Conservation (phyloP, 1,140 invertebrate genomes). For the Aricia agestis region DNA sequence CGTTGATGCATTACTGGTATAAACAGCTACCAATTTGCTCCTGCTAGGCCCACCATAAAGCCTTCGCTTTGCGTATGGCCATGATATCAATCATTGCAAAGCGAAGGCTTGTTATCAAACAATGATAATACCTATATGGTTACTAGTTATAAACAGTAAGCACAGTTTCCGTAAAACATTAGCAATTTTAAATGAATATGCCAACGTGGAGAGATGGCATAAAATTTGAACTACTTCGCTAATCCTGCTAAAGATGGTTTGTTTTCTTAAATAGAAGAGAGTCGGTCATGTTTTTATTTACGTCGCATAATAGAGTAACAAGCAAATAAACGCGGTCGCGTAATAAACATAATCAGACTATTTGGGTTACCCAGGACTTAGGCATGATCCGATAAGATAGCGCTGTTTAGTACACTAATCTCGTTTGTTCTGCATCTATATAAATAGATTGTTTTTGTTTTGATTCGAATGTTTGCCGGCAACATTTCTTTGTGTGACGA, state of each 20-base stretch:
- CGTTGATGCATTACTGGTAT: background rate
- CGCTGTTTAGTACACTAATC: background rate
- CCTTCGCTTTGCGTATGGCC: too few species aligned
- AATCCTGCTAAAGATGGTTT: background rate
- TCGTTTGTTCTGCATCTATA: background rate
- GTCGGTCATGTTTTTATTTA: background rate
- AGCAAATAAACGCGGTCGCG: background rate
- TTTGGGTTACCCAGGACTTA: background rate
- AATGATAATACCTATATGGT: too few species aligned
- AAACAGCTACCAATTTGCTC: too few species aligned
- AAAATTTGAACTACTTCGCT: background rate
- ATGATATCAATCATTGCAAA: too few species aligned
- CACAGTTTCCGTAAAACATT: too few species aligned
- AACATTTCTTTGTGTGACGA: background rate
- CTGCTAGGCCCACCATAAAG: too few species aligned
- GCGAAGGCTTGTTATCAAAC: too few species aligned
- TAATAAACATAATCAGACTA: background rate
- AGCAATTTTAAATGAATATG: too few species aligned
- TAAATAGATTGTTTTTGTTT: background rate
- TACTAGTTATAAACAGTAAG: too few species aligned
- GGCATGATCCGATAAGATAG: background rate
- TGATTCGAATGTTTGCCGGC: background rate
- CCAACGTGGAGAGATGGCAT: background rate
- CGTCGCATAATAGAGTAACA: background rate
- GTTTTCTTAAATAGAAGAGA: background rate